A percentile compares a stretch with the other conserved stretches of the same genome.
Evolutionary conservation across 2,888 invertebrate species (phyloP).

Genomic region (Tetropium fuscum): DNA sequence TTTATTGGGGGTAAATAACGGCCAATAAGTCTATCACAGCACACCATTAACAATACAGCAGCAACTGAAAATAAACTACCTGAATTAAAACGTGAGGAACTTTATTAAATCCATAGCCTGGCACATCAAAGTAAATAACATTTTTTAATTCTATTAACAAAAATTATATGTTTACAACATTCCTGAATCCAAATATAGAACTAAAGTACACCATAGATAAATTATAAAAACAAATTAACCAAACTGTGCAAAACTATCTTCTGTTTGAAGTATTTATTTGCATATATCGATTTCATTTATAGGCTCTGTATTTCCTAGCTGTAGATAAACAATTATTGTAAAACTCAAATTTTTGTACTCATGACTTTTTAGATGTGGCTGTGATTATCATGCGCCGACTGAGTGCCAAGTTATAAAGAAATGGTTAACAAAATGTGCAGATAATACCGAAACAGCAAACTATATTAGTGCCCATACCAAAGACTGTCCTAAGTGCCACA

Average conservation of each 20-base stretch:
- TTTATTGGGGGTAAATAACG: slow-evolving; percentile 65
- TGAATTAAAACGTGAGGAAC: slow-evolving; percentile 45
- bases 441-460: slow-evolving; percentile 99
- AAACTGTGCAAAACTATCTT: slow-evolving; percentile 89
- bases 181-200: too few species aligned
- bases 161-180: too few species aligned
- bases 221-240: too few species aligned
- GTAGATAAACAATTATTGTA: too few species aligned
- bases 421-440: slow-evolving; percentile 99
- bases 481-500: slow-evolving; percentile 98
- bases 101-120: too few species aligned
- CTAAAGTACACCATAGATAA: too few species aligned
- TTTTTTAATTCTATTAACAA: too few species aligned
- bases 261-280: slow-evolving; percentile 74
- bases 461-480: slow-evolving; percentile 98
- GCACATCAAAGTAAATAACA: too few species aligned
- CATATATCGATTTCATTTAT: not conserved
- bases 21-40: slow-evolving; percentile 65
- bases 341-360: not conserved
- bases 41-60: slow-evolving; percentile 46
- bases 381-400: slow-evolving; percentile 98
- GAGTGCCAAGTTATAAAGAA: slow-evolving; percentile 95
- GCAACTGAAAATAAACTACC: slow-evolving; percentile 41
- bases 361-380: slow-evolving; percentile 82
- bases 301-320: too few species aligned